Conservation (phyloP, 1,140 invertebrate species). For the Brachionus manjavacas region DNA sequence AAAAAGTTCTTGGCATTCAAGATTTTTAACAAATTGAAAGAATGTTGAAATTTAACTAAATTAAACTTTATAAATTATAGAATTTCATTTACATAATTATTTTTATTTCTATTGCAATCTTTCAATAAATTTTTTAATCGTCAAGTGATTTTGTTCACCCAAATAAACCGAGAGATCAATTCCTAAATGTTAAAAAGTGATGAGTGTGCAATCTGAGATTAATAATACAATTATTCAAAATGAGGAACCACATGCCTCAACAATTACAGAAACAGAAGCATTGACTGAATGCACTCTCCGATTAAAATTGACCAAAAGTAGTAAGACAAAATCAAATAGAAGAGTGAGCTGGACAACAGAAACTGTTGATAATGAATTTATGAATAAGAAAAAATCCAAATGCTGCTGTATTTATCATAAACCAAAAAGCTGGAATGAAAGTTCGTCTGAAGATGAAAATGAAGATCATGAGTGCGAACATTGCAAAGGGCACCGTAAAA, state of each 20-base stretch:
- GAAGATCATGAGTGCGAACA: slow-evolving; percentile 34
- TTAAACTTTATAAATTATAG: neutral
- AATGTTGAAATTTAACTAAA: neutral
- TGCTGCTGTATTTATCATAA: slow-evolving; percentile 62
- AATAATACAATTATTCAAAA: neutral
- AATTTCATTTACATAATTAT: slow-evolving; percentile 19
- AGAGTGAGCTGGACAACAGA: slow-evolving; percentile 77
- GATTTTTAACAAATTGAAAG: neutral
- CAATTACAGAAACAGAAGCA: neutral
- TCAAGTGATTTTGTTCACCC: neutral
- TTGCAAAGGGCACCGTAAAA: slow-evolving; percentile 26
- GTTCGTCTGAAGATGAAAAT: slow-evolving; percentile 21
- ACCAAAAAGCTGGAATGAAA: slow-evolving; percentile 44
- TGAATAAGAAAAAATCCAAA: slow-evolving; percentile 89
- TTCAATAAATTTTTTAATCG: neutral
- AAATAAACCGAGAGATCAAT: neutral
- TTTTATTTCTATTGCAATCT: neutral
- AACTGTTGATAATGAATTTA: slow-evolving; percentile 84
- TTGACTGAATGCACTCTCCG: neutral
- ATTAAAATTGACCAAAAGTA: neutral
- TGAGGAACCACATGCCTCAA: neutral
- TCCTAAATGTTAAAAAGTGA: neutral
- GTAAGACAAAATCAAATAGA: neutral
- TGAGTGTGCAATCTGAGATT: neutral
- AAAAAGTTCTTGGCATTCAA: neutral